A percentile compares a stretch with the other conserved stretches of the same genome.
Conservation (phyloP, 2,888 invertebrate species). For the Gasteruption jaculator region DNA sequence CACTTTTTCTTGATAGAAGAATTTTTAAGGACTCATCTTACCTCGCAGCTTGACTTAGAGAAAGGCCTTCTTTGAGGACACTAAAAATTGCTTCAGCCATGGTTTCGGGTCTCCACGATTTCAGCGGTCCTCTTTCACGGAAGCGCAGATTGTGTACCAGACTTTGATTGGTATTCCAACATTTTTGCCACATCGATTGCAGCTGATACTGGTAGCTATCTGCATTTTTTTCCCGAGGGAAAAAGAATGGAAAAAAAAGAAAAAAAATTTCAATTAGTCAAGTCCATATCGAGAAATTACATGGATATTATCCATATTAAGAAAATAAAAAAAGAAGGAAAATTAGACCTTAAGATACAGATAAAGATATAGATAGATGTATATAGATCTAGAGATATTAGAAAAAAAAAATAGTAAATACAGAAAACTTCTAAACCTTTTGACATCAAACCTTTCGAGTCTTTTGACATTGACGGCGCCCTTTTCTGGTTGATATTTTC, state of each 20-base stretch:
- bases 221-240: conserved; percentile 57
- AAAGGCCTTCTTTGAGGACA: conserved; percentile 84
- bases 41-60: conserved; percentile 80
- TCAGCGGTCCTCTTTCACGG: conserved; percentile 86
- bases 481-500: too few relatives aligned
- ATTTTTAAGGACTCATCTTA: conserved; percentile 19
- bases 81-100: conserved; percentile 94
- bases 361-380: too few relatives aligned
- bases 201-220: conserved; percentile 94
- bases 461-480: too few relatives aligned
- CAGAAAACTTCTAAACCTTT: too few relatives aligned
- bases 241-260: conserved; percentile 37
- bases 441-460: too few relatives aligned
- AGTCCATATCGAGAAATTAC: too few relatives aligned
- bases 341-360: too few relatives aligned
- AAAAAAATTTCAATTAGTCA: conserved; percentile 29
- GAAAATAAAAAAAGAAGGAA: too few relatives aligned
- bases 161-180: conserved; percentile 91
- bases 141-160: conserved; percentile 87
- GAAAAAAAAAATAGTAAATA: too few relatives aligned
- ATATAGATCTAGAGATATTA: too few relatives aligned
- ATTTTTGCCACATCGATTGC: conserved; percentile 94
- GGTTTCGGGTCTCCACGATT: conserved; percentile 91
- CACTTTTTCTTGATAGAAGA: neutral
- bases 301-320: too few relatives aligned